phyloP scores from a whole-genome alignment of 2,888 invertebrate species.

The Torymus tubicola region DNA sequence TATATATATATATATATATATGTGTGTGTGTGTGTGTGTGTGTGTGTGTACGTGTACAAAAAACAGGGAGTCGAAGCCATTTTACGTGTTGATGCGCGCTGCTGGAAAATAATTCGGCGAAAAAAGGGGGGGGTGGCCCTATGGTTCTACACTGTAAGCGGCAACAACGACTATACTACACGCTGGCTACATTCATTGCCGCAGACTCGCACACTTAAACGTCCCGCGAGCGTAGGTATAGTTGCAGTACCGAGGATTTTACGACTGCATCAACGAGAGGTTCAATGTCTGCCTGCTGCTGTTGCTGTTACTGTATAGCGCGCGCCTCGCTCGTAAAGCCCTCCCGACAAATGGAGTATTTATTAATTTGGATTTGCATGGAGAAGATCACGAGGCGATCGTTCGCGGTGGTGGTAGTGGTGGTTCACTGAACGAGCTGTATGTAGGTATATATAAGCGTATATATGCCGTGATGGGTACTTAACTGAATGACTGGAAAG shows the following conservation, averaged over 20 bases:
- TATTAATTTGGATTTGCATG: slow-evolving; percentile 49
- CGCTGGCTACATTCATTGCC: too few species aligned
- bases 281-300: slow-evolving; percentile 49
- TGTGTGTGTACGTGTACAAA: too few species aligned
- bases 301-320: slow-evolving; percentile 1
- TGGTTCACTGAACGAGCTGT: too few species aligned
- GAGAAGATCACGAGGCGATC: slow-evolving; percentile 30
- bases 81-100: slow-evolving; percentile 31
- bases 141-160: too few species aligned
- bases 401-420: slow-evolving; percentile 1
- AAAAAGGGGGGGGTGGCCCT: too few species aligned
- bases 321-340: slow-evolving; percentile 22
- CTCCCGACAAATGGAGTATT: slow-evolving; percentile 46
- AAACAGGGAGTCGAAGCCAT: slow-evolving; percentile 16
- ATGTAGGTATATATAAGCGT: too few species aligned
- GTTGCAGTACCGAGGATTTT: slow-evolving; percentile 36
- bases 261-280: slow-evolving; percentile 54
- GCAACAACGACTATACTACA: too few species aligned
- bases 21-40: too few species aligned
- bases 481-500: background rate
- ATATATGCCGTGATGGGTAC: too few species aligned
- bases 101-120: slow-evolving; percentile 40
- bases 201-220: too few species aligned
- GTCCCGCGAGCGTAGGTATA: too few species aligned
- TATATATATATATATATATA: too few species aligned